These are phyloP conservation scores for Chaetorhynchus papuensis DNA, from an alignment of 2,113 vertebrate genomes.

Conservation along the genomic window DNA sequence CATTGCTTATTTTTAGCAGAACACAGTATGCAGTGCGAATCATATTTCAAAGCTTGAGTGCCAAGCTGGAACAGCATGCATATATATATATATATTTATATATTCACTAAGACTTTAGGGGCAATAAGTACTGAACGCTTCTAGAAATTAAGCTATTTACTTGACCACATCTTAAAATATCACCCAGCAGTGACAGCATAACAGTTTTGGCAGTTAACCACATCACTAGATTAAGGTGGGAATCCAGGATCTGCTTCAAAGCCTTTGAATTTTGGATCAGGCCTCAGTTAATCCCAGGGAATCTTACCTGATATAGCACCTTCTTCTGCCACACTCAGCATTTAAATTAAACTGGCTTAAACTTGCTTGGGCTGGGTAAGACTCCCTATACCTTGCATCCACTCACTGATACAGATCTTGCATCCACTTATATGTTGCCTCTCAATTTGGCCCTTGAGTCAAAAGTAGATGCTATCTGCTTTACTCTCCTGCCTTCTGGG, in stretches of 20 bases:
- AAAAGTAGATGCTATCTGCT: slow-evolving; percentile 13
- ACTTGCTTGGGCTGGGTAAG: neutral
- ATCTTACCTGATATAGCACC: neutral
- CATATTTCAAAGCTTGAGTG: neutral
- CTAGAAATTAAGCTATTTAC: neutral
- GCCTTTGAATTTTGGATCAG: slow-evolving; percentile 1
- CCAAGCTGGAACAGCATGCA: neutral
- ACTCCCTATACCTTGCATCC: neutral
- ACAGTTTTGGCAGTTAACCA: neutral
- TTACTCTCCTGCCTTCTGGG: neutral
- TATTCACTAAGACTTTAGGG: neutral
- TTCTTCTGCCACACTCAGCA: neutral
- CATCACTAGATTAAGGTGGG: neutral
- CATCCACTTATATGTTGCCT: neutral
- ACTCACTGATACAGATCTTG: neutral
- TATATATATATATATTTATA: neutral
- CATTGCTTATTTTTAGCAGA: neutral
- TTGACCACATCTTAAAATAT: neutral
- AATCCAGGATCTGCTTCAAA: neutral
- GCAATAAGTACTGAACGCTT: neutral
- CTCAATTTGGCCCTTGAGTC: neutral
- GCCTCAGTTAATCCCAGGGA: neutral
- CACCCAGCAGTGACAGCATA: neutral
- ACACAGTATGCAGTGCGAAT: neutral
- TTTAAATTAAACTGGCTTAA: slow-evolving; percentile 13